Conservation (phyloP, 2,797 vertebrate species). For the Enteromius viviparus region DNA sequence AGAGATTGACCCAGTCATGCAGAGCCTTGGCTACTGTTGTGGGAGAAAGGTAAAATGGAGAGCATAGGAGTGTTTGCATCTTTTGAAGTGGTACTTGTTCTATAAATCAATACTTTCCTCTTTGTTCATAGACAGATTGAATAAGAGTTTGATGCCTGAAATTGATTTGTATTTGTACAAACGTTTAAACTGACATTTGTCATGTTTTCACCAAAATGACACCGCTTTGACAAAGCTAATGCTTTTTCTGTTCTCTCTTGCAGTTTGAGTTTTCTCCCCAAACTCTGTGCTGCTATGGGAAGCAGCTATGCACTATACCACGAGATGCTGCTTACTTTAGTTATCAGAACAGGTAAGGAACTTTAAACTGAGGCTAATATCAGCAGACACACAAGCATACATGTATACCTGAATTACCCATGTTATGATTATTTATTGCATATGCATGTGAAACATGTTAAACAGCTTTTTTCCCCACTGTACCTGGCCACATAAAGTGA, state of each 20-base stretch:
- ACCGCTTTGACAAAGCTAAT: too few relatives aligned
- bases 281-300: constrained; percentile 98
- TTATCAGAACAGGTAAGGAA: constrained; percentile 97
- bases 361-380: background rate
- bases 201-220: background rate
- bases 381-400: background rate
- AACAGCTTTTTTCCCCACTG: background rate
- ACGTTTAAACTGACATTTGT: background rate
- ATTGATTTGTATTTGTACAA: background rate
- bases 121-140: background rate
- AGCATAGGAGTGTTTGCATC: background rate
- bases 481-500: constrained; percentile 7
- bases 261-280: constrained; percentile 91
- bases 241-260: constrained; percentile 20
- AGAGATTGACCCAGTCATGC: constrained; percentile 91
- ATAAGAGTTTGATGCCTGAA: background rate
- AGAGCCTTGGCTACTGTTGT: constrained; percentile 89
- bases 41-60: constrained; percentile 83
- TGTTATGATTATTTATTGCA: background rate
- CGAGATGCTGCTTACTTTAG: constrained; percentile 98
- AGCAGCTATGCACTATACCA: constrained; percentile 98
- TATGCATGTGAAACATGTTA: constrained; percentile 13
- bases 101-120: background rate
- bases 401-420: background rate
- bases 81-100: background rate